Evolutionary conservation across 2,113 vertebrate genomes (phyloP).

Genomic region (Micromys minutus): DNA sequence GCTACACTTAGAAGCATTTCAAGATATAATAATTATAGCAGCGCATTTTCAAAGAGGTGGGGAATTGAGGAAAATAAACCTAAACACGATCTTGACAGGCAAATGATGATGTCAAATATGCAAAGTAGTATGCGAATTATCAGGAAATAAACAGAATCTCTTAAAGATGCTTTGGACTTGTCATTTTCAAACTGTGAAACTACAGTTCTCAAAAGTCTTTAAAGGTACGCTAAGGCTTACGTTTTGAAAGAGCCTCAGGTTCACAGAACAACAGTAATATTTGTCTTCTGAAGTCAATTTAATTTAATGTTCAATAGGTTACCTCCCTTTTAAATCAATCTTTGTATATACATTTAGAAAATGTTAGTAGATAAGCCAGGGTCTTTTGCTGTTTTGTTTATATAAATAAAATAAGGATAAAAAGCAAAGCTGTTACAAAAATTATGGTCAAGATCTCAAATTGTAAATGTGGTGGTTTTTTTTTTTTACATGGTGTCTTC

Average conservation of each 20-base stretch:
- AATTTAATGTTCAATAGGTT: neutral
- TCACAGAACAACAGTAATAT: neutral
- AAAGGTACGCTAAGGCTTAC: neutral
- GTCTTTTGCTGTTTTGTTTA: neutral
- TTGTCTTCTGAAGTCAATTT: neutral
- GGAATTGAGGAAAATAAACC: neutral
- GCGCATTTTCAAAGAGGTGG: neutral
- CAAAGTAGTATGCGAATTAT: neutral
- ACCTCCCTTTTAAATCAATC: neutral
- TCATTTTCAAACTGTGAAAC: neutral
- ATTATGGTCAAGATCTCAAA: neutral
- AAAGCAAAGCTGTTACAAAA: neutral
- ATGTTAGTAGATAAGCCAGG: neutral
- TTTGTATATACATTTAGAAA: neutral
- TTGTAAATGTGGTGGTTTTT: neutral
- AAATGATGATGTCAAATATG: conserved; percentile 2
- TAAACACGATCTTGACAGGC: neutral
- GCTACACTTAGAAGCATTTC: neutral
- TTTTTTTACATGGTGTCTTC: neutral
- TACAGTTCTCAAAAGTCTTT: neutral
- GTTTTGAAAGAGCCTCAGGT: neutral
- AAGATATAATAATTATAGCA: neutral
- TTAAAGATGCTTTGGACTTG: neutral
- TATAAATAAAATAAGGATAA: neutral
- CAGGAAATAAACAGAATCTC: neutral